Evolutionary conservation across 2,888 invertebrate genomes (phyloP), one percentile per base, ranked within the genome.

Genomic region (Leucozona laternaria): DNA sequence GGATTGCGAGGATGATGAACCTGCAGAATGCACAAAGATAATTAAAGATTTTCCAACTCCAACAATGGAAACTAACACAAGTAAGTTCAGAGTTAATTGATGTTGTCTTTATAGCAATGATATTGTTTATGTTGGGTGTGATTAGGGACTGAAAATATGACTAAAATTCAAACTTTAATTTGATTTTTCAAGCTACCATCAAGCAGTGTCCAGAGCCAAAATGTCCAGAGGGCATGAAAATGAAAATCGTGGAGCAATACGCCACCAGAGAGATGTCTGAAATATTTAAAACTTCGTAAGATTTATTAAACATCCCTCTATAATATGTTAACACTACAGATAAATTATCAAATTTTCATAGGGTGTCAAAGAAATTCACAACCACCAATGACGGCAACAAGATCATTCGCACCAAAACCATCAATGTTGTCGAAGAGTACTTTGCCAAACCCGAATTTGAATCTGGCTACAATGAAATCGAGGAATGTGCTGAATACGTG

Each of bases 1-100:
- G 86, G 96, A 97, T 91, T 97, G 97, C 89, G 95, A 96, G 0
- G 97, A 97, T 90, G 97, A 97, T 91, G 97, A 97, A 92, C 91
- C 92, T 13, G 92, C 94, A 3, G 93, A 94, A 78, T 97, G 97
- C 89, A 90, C 53, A 4, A 81, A 79, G 53, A 31, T 79, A 0
- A 77, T 88, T 17, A 68, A 68, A 88, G 31, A 66, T 17, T 2
- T 89, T 89, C 1, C 89, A 89, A 28, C 88, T 15, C 82, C 86
- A 11, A 71, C 66, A 8, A 79, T 34, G 17, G 82, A 86, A 37
- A 76, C 75, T 6, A 79, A 76, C 22, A 86, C 78, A 57, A 79
- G 90, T 1, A 84, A 86, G 57, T 82, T 20, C 2, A 17, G 2
- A 17, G 6, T 40, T 40, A n/a, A n/a, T 15, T 40, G 40, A 4